Conservation (phyloP, 2,888 invertebrate genomes). For the Dryococelus australis region DNA sequence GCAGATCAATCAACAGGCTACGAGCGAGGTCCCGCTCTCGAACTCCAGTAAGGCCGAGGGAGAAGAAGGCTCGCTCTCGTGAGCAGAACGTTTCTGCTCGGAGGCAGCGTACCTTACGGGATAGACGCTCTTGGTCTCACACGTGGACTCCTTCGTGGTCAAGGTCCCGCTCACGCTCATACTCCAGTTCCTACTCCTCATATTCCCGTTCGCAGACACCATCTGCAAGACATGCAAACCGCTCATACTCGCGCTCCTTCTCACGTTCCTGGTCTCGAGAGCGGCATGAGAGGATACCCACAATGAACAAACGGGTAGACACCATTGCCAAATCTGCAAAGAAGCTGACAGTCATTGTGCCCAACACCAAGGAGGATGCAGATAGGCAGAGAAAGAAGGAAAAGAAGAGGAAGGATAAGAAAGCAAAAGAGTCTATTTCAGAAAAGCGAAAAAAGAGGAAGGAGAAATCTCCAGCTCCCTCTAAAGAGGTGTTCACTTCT, state of each 20-base stretch:
- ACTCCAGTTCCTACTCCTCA: conserved; percentile 41
- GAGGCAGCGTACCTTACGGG: conserved; percentile 24
- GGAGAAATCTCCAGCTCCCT: conserved; percentile 67
- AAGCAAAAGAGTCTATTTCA: conserved; percentile 55
- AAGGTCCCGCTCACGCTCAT: conserved; percentile 62
- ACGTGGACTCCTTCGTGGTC: conserved; percentile 66
- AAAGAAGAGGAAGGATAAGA: conserved; percentile 54
- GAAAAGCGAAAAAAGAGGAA: conserved; percentile 51
- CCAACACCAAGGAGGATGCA: conserved; percentile 62
- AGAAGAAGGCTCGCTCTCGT: conserved; percentile 50
- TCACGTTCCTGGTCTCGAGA: conserved; percentile 49
- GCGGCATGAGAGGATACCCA: conserved; percentile 41
- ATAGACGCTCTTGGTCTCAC: conserved; percentile 40
- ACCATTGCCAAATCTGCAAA: conserved; percentile 56
- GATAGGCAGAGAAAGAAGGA: conserved; percentile 52
- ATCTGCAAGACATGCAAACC: conserved; percentile 40
- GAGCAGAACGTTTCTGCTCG: conserved; percentile 47
- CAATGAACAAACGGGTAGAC: conserved; percentile 36
- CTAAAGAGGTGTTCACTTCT: conserved; percentile 91
- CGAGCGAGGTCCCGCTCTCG: conserved; percentile 56
- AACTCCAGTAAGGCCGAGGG: conserved; percentile 49
- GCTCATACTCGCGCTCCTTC: conserved; percentile 47
- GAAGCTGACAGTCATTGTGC: conserved; percentile 67
- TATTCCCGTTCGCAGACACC: conserved; percentile 40
- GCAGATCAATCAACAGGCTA: conserved; percentile 53